phyloP scores from a whole-genome alignment of 2,888 invertebrate species.

The Perdita meconis region DNA sequence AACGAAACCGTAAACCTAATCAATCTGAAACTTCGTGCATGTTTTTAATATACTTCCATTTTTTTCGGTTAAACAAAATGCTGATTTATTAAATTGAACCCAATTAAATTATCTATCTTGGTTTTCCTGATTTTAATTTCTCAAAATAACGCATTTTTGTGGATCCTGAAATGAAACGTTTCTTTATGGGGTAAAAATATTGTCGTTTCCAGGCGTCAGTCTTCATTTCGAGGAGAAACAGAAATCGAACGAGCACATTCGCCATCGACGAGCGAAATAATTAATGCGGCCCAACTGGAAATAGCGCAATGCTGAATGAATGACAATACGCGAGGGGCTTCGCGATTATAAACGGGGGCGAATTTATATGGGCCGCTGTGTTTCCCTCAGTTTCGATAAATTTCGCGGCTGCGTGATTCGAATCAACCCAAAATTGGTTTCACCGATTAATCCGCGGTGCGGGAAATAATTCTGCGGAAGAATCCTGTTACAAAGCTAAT shows the following conservation, averaged over 20 bases:
- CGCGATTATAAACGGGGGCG: neutral
- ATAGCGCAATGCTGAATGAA: neutral
- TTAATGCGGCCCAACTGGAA: neutral
- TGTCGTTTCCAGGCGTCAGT: no score
- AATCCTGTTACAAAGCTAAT: conserved; percentile 31
- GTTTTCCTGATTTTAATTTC: no score
- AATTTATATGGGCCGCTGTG: conserved; percentile 1
- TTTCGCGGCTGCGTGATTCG: neutral
- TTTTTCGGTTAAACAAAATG: no score
- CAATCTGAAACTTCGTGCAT: no score
- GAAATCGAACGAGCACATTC: neutral
- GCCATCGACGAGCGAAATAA: neutral
- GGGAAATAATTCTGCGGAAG: conserved; percentile 27
- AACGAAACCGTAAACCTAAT: no score
- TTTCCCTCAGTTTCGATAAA: neutral
- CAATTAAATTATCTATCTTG: no score
- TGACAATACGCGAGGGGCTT: conserved; percentile 1
- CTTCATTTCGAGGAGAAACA: no score
- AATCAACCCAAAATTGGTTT: conserved; percentile 17
- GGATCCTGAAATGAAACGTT: no score
- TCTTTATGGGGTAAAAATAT: no score
- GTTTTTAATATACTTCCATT: no score
- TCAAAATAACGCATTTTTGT: no score
- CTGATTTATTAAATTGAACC: no score
- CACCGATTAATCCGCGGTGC: conserved; percentile 23